Evolutionary conservation across 2,888 invertebrate species (phyloP).

Genomic region (Diaperis boleti): DNA sequence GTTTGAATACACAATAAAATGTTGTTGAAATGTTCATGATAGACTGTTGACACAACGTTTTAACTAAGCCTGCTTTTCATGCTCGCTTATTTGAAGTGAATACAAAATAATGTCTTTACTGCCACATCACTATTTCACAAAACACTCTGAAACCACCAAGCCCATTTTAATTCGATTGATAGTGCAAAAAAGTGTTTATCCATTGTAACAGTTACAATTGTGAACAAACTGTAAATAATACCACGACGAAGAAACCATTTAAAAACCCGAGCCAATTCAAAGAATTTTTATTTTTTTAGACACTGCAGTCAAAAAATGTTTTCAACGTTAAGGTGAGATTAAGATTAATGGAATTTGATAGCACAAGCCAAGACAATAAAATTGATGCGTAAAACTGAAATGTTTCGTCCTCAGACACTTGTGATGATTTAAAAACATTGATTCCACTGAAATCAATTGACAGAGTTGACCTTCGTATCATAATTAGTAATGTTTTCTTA

Average conservation of each 20-base stretch:
- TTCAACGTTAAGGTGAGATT: constrained; percentile 13
- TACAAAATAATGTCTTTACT: too few relatives aligned
- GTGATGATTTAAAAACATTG: constrained; percentile 14
- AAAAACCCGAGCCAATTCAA: constrained; percentile 21
- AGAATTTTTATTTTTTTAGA: constrained; percentile 6
- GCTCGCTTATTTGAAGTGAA: too few relatives aligned
- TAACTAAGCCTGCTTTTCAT: too few relatives aligned
- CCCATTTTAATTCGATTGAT: too few relatives aligned
- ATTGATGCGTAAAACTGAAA: constrained; percentile 6
- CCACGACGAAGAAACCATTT: not conserved
- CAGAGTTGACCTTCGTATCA: constrained; percentile 2
- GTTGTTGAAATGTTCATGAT: too few relatives aligned
- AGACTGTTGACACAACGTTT: too few relatives aligned
- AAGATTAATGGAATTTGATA: constrained; percentile 30
- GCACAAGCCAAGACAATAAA: constrained; percentile 16
- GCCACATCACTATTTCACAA: too few relatives aligned
- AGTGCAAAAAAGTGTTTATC: too few relatives aligned
- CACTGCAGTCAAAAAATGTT: constrained; percentile 6
- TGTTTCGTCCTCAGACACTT: constrained; percentile 9
- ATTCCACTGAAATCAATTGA: constrained; percentile 24
- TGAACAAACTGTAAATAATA: constrained; percentile 22
- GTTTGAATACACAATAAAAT: too few relatives aligned
- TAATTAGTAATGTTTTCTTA: constrained; percentile 4
- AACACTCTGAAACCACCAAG: too few relatives aligned
- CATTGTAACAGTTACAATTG: too few relatives aligned